Evolutionary conservation across 2,888 invertebrate genomes (phyloP), one percentile per base, ranked within the genome.

Genomic region (Cephus pulcher): DNA sequence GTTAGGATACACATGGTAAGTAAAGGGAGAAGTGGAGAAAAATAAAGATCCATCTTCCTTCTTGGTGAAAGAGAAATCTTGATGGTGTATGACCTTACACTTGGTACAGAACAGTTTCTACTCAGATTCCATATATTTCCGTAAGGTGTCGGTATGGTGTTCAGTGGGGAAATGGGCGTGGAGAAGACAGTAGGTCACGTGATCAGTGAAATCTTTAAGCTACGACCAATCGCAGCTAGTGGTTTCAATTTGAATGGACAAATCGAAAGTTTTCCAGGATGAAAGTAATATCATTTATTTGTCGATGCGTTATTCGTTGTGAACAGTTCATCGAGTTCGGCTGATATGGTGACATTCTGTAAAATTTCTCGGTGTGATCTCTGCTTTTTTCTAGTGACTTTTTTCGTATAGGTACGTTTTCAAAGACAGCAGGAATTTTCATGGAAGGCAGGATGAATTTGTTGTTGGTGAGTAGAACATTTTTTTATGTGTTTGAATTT

Each of bases 1-100:
- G 79, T 79, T 78, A 82, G 79, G 80, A 79, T 70, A 56, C 69
- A 34, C 70, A 75, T 37, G 32, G 35, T 9, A 12, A 73, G 56
- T 76, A 76, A 78, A 78, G 32, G 34, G 35, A 78, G 75, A 4
- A 37, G 34, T 15, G 69, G 69, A 33, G 30, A n/a, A 76, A 80
- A 75, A 73, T 78, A 70, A 35, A 76, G 73, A 75, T 37, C 23
- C 40, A 23, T 56, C 40, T 23, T 56, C 40, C 40, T 23, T 56
- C 40, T 23, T 56, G 40, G 40, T 23, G 40, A 56, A 56, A 56
- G 40, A 56, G 40, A 56, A 56, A 56, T 56, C 40, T 56, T 56
- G 40, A 56, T 23, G 23, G 40, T 9, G 0, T 23, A 23, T 56
- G 40, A 56, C 40, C 40, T 56, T 56, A 56, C 6, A 56, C 40